Conservation (phyloP, 2,797 vertebrate species). For the Phataginus tetradactyla region DNA sequence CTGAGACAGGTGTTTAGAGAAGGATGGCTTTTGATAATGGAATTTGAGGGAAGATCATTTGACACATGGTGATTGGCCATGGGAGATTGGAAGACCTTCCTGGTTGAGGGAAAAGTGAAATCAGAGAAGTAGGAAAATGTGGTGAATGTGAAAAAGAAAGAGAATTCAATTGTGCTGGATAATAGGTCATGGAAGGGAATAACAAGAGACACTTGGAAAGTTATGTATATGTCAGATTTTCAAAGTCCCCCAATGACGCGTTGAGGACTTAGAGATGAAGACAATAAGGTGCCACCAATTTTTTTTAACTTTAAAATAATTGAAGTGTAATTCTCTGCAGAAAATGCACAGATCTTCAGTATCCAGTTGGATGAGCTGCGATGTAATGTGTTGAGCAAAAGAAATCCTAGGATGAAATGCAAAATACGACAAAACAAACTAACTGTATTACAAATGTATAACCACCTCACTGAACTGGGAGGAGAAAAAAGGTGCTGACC, state of each 20-base stretch:
- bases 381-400: too few species aligned
- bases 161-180: slow-evolving; percentile 7
- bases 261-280: not conserved
- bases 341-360: slow-evolving; percentile 10
- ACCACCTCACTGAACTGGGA: not conserved
- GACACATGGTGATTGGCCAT: not conserved
- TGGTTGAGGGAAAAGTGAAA: not conserved
- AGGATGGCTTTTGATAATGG: not conserved
- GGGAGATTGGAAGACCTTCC: not conserved
- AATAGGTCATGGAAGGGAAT: not conserved
- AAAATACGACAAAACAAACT: not conserved
- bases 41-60: slow-evolving; percentile 37
- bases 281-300: not conserved
- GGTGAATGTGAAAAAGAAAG: not conserved
- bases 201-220: not conserved
- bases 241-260: not conserved
- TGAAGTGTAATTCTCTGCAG: not conserved
- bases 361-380: not conserved
- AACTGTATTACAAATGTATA: not conserved
- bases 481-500: not conserved
- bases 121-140: not conserved
- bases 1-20: not conserved
- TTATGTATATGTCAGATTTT: not conserved
- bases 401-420: not conserved
- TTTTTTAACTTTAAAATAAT: not conserved